phyloP scores from a whole-genome alignment of 2,113 vertebrate species.

The Aviceda subcristata region DNA sequence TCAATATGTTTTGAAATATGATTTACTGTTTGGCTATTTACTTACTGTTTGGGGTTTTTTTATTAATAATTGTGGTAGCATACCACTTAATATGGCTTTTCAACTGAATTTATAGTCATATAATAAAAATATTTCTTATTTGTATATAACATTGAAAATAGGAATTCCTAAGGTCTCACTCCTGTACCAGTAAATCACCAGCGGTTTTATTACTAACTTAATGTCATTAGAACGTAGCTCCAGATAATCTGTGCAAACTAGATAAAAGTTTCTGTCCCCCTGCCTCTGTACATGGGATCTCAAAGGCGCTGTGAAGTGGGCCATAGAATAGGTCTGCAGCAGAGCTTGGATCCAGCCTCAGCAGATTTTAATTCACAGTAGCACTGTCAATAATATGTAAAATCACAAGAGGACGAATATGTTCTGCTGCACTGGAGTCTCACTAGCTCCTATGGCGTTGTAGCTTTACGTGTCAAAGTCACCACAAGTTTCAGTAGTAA shows the following conservation, averaged over 20 bases:
- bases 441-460: not conserved
- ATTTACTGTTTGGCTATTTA: not conserved
- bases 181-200: not conserved
- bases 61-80: not conserved
- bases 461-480: not conserved
- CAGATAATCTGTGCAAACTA: not conserved
- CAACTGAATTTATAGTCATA: not conserved
- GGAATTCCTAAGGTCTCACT: not conserved
- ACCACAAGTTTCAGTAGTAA: not conserved
- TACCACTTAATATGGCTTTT: not conserved
- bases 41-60: not conserved
- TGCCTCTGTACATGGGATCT: not conserved
- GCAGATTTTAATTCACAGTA: not conserved
- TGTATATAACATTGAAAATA: not conserved
- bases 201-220: not conserved
- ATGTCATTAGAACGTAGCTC: not conserved
- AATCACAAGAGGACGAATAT: not conserved
- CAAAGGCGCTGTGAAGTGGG: not conserved
- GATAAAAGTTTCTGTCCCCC: not conserved
- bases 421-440: not conserved
- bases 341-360: not conserved
- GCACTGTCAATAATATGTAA: not conserved
- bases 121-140: not conserved
- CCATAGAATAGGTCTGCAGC: not conserved
- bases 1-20: not conserved